Base-by-base conservation (phyloP, 2,797 vertebrate genomes). In the Gila robusta region DNA sequence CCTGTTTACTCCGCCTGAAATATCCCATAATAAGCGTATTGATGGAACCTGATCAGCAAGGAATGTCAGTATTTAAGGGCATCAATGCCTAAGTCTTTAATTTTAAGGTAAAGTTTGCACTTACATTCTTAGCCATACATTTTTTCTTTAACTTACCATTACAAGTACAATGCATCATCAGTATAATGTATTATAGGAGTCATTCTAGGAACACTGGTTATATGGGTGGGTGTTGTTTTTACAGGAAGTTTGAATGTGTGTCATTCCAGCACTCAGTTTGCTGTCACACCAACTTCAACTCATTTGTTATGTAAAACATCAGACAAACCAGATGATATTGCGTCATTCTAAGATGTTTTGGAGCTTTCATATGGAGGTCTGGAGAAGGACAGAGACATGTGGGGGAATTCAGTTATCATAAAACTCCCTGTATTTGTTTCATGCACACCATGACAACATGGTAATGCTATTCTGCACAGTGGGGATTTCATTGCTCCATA, bases 381-480 rank as follows among this genome's bases (percentile, higher is more conserved):
- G 79, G 26, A 81, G 73, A 67, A 67, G 52, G 54, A 47, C 35
- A 59, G 44, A 28, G 19, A 62, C 35, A 32, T 16, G n/a, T 76
- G 28, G 73, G 69, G 74, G 56, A 87, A 82, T 77, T 39, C 35
- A 28, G 16, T 79, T 84, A 77, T 87, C 62, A 82, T 37, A 37
- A 41, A 80, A 71, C 79, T 84, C 82, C 74, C 80, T 86, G 80
- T 86, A 82, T 86, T 87, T 90, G 89, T 90, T 88, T 81, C 62
- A 21, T 67, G 76, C 76, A 81, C 49, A 87, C 72, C 85, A 86
- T 88, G 81, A 87, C 86, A 84, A 67, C 87, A 86, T 81, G 70
- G 54, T 16, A 47, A 64, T 85, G 64, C 76, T 85, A 52, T 88
- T 90, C 49, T 64, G 54, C 44, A 23, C 85, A 41, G 76, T 78